Conservation (phyloP, 2,797 vertebrate genomes). For the Heterohyrax brucei region DNA sequence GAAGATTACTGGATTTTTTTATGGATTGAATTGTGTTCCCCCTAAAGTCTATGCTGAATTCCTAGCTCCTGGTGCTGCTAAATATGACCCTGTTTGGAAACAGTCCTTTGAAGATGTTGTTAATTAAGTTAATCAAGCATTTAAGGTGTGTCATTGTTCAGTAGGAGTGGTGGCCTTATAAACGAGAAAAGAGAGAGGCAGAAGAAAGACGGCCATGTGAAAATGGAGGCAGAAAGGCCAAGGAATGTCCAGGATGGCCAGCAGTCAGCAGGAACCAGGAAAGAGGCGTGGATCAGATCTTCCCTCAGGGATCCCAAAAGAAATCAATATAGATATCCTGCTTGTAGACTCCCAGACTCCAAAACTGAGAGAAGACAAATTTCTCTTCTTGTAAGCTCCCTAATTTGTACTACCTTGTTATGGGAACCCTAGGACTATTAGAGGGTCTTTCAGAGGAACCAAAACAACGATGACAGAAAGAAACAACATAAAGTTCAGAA, state of each 20-base stretch:
- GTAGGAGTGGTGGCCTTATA: not conserved
- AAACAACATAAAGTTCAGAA: not conserved
- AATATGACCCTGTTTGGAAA: too few relatives aligned
- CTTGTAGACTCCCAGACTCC: not conserved
- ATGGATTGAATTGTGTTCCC: too few relatives aligned
- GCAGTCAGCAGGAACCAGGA: not conserved
- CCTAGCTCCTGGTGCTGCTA: too few relatives aligned
- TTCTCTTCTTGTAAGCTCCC: not conserved
- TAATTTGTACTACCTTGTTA: not conserved
- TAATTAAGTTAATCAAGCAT: not conserved
- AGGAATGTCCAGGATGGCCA: not conserved
- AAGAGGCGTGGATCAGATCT: not conserved
- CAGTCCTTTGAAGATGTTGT: not conserved
- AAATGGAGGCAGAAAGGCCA: not conserved
- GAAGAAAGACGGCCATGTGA: not conserved
- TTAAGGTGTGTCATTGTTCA: not conserved
- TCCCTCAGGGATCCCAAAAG: not conserved
- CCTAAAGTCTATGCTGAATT: too few relatives aligned
- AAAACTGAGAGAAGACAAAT: not conserved
- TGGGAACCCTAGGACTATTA: not conserved
- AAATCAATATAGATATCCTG: not conserved
- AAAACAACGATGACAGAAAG: not conserved
- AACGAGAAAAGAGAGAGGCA: not conserved
- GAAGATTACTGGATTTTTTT: not conserved
- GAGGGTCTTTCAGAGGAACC: not conserved